Percentiles rank a stretch among this genome's conserved stretches.
Evolutionary conservation across 1,140 invertebrate genomes (phyloP).

Genomic region (Ephestia elutella): DNA sequence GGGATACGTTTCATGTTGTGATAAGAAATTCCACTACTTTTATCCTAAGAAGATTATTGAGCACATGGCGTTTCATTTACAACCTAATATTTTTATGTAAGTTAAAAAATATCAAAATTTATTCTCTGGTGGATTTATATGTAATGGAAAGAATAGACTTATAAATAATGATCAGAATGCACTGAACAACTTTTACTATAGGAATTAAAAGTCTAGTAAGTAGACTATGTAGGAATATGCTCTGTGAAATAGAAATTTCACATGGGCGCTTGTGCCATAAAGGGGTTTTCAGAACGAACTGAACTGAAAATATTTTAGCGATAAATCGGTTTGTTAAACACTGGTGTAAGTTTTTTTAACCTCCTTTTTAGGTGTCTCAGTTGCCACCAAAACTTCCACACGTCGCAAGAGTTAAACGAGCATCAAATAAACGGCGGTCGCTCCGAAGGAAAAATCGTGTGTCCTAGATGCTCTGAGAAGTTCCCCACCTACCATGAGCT

Average conservation of each 20-base stretch:
- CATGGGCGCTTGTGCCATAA: no score
- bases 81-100: conserved; percentile 67
- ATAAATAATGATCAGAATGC: background rate
- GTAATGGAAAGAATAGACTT: background rate
- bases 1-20: conserved; percentile 62
- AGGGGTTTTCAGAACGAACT: no score
- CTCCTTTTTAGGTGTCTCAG: conserved; percentile 47
- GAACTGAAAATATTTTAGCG: background rate
- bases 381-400: conserved; percentile 62
- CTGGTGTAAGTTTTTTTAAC: background rate
- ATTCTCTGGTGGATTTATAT: background rate
- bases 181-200: no score
- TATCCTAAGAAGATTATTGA: conserved; percentile 68
- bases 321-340: no score
- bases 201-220: no score
- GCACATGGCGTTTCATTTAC: conserved; percentile 66
- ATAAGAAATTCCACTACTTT: conserved; percentile 68
- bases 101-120: conserved; percentile 8
- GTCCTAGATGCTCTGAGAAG: conserved; percentile 53
- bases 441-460: conserved; percentile 57
- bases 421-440: conserved; percentile 61
- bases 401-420: conserved; percentile 54
- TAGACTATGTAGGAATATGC: no score
- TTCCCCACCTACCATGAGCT: conserved; percentile 62
- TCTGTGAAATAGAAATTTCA: no score